These are phyloP conservation scores for Tupaia tana DNA, from an alignment of 2,113 vertebrate genomes.

Conservation along the genomic window DNA sequence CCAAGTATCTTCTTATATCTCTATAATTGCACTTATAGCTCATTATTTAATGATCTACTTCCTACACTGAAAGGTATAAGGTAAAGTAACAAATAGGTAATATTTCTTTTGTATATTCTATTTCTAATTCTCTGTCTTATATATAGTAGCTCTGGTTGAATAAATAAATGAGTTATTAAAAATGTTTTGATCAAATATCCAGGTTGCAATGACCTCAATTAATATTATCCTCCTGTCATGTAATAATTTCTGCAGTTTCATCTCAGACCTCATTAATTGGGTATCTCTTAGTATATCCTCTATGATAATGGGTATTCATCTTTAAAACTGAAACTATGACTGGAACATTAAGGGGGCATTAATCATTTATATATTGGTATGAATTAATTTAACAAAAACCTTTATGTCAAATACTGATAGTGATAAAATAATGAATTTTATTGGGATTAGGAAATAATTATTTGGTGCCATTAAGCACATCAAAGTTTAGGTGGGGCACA, in stretches of 20 bases:
- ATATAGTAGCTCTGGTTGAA: background rate
- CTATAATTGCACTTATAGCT: background rate
- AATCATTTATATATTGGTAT: constrained; percentile 38
- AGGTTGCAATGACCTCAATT: background rate
- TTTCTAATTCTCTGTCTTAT: background rate
- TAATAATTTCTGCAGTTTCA: background rate
- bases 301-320: background rate
- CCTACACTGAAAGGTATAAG: background rate
- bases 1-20: constrained; percentile 27
- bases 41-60: constrained; percentile 53
- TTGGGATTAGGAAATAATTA: constrained; percentile 51
- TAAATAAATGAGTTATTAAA: constrained; percentile 45
- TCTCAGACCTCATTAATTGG: background rate
- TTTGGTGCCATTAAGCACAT: constrained; percentile 8
- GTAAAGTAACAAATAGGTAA: background rate
- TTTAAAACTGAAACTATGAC: constrained; percentile 47
- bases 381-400: constrained; percentile 60
- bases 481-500: background rate
- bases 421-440: constrained; percentile 52
- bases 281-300: background rate
- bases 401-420: background rate
- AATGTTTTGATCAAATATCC: background rate
- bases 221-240: background rate
- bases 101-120: constrained; percentile 21
- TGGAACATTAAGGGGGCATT: constrained; percentile 30